Conservation (phyloP, 2,888 invertebrate genomes). For the Gisinianus flammeolus region DNA sequence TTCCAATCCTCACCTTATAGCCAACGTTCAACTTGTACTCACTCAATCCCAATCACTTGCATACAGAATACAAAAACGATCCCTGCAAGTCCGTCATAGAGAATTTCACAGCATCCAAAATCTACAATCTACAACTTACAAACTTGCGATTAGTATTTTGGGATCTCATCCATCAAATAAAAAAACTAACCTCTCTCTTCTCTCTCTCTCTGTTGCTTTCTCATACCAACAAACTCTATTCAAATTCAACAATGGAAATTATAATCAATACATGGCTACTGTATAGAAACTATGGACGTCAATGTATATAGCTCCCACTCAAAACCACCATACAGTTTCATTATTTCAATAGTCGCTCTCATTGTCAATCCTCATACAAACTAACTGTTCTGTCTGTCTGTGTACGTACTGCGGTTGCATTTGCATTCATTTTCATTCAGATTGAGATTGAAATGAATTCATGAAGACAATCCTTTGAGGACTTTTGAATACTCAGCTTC, state of each 20-base stretch:
- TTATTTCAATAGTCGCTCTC: no score
- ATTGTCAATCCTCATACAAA: no score
- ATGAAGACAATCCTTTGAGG: no score
- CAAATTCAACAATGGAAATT: background rate
- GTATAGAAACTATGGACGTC: no score
- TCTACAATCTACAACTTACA: background rate
- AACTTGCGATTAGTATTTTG: background rate
- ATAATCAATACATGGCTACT: background rate
- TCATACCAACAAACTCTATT: background rate
- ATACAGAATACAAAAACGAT: background rate
- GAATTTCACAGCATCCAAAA: background rate
- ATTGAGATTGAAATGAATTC: no score
- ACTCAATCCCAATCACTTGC: background rate
- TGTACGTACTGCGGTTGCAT: no score
- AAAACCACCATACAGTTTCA: no score
- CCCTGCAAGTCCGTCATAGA: background rate
- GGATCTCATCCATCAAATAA: constrained; percentile 28
- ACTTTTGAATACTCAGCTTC: no score
- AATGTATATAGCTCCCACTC: no score
- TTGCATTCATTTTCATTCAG: no score
- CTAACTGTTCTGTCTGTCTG: no score
- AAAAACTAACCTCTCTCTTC: constrained; percentile 17
- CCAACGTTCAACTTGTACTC: background rate
- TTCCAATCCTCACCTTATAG: constrained; percentile 5
- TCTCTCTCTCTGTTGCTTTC: background rate